A percentile compares a stretch with the other conserved stretches of the same genome.
Evolutionary conservation across 2,113 vertebrate species (phyloP).

Genomic region (Serilophus lunatus): DNA sequence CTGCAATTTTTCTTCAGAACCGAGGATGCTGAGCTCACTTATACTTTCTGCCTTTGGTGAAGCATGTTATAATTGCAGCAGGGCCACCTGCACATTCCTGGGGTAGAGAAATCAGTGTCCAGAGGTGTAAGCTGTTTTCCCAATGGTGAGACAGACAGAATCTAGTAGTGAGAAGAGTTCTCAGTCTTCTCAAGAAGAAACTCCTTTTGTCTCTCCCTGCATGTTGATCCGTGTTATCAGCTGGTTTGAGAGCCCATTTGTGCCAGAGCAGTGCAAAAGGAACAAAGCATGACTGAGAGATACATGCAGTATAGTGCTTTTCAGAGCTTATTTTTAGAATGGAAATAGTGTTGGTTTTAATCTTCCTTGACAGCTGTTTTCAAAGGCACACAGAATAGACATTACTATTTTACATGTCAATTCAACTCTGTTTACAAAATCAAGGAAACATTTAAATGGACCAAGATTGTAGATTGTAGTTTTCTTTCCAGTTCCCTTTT

Average conservation of each 20-base stretch:
- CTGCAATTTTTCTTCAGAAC: neutral
- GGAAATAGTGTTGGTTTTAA: neutral
- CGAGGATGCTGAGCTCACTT: neutral
- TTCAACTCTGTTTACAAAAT: neutral
- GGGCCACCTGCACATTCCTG: neutral
- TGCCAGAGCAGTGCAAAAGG: neutral
- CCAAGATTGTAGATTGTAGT: neutral
- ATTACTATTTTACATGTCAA: neutral
- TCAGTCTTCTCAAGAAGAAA: neutral
- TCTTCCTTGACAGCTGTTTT: neutral
- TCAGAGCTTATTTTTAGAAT: neutral
- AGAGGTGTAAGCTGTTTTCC: neutral
- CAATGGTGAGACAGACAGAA: neutral
- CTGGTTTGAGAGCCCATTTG: neutral
- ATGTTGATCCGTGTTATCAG: neutral
- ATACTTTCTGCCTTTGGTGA: neutral
- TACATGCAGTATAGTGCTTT: neutral
- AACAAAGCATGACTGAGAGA: neutral
- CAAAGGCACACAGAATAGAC: neutral
- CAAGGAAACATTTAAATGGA: neutral
- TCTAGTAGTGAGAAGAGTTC: neutral
- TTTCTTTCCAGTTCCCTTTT: neutral
- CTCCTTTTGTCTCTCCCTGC: neutral
- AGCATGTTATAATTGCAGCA: neutral
- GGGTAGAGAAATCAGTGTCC: neutral